A percentile compares a stretch with the other conserved stretches of the same genome.
Conservation (phyloP, 2,113 vertebrate genomes). For the Madoqua kirkii region DNA sequence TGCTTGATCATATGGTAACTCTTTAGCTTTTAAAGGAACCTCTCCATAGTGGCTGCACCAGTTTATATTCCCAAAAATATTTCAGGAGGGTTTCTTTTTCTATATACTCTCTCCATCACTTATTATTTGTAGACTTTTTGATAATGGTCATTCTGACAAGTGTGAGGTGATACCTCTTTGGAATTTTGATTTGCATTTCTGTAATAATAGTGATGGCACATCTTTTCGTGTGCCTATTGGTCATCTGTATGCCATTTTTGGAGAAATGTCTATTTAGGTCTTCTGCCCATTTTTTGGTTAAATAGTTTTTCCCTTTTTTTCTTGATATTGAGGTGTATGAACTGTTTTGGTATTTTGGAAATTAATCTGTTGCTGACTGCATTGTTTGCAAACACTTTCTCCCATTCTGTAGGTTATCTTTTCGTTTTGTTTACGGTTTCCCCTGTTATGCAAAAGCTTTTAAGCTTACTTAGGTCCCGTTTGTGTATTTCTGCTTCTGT, state of each 20-base stretch:
- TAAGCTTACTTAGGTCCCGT: neutral
- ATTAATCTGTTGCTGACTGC: neutral
- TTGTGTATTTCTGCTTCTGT: neutral
- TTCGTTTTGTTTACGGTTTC: neutral
- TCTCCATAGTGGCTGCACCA: neutral
- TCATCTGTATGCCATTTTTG: neutral
- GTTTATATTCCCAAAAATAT: neutral
- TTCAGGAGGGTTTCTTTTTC: neutral
- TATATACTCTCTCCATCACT: neutral
- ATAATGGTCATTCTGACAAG: neutral
- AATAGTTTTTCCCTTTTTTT: neutral
- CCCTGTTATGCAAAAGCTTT: neutral
- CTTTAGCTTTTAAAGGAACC: neutral
- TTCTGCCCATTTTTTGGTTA: neutral
- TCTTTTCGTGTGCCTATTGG: neutral
- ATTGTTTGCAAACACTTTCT: neutral
- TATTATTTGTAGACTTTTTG: neutral
- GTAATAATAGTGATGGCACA: neutral
- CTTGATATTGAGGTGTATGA: neutral
- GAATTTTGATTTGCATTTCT: neutral
- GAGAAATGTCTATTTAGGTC: neutral
- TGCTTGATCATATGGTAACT: neutral
- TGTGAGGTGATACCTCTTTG: neutral
- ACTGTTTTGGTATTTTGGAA: neutral
- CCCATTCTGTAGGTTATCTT: neutral